Base-by-base conservation (phyloP, 2,888 invertebrate species). In the Lumbricus terrestris region DNA sequence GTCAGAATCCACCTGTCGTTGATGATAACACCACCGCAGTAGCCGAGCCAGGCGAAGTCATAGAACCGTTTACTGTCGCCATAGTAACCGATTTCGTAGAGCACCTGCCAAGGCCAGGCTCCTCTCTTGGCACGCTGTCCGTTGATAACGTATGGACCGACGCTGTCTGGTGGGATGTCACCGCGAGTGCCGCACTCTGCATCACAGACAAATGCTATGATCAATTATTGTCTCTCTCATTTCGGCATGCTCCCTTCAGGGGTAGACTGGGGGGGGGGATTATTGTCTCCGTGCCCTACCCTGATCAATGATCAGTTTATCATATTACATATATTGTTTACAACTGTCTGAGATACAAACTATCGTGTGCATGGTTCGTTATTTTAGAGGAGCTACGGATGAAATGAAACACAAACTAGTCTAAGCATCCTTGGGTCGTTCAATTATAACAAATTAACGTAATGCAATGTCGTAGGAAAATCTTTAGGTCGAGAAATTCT, bases 41-140 rank as follows among this genome's bases (percentile, higher is more conserved):
- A n/a, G 29, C 18, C 16, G 34, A 4, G 0, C 20, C 23, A 33
- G n/a, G 0, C 2, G 38, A 82, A 90, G 23, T 82, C 11, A n/a
- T 29, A 69, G 6, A 11, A n/a, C 8, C n/a, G 29, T 8, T 16
- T 20, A 15, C 85, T 37, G 37, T 35, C 16, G 34, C 16, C 11
- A 37, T 35, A 85, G 35, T 0, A 33, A 16, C 85, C 85, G 16
- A 37, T 85, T 23, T 85, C 34, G 38, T 35, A 33, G 5, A 82
- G 18, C 37, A 90, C 90, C 82, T 90, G 90, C 90, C 90, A 90
- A 1, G 90, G 90, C 90, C 90, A 90, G 20, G 90, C 90, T 0
- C 90, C 90, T 82, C 90, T 8, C 20, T 34, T 35, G 34, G 90
- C 90, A 3, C 38, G 37, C n/a, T 82, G 82, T 33, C 90, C 90